Evolutionary conservation across 1,140 invertebrate genomes (phyloP).

Genomic region (Brachionus sp.): DNA sequence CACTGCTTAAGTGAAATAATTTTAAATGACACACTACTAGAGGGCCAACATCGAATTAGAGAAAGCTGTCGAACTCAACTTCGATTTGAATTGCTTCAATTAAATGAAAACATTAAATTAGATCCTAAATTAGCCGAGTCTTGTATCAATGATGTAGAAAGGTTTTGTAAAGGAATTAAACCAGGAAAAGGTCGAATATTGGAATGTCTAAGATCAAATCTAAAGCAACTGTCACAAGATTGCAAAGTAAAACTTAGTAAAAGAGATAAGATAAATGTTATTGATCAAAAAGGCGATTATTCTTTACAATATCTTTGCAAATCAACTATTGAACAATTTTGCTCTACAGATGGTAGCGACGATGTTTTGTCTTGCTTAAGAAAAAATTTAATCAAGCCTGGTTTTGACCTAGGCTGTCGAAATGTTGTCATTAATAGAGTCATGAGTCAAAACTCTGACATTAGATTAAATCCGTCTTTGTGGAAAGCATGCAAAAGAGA

Average conservation of each 20-base stretch:
- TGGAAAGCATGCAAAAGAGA: conserved; percentile 73
- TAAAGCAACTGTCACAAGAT: conserved; percentile 62
- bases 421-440: conserved; percentile 79
- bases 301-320: conserved; percentile 75
- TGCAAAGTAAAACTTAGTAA: conserved; percentile 71
- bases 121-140: conserved; percentile 74
- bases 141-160: conserved; percentile 73
- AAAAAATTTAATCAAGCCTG: conserved; percentile 72
- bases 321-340: conserved; percentile 68
- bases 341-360: conserved; percentile 50
- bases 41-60: conserved; percentile 69
- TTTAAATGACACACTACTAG: conserved; percentile 17
- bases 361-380: conserved; percentile 62
- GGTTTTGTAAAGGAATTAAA: conserved; percentile 69
- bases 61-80: conserved; percentile 83
- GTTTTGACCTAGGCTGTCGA: conserved; percentile 80
- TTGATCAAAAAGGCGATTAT: conserved; percentile 79
- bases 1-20: conserved; percentile 45
- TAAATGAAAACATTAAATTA: conserved; percentile 71
- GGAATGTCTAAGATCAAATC: conserved; percentile 9
- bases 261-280: conserved; percentile 76
- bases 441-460: conserved; percentile 83
- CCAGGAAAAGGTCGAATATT: conserved; percentile 65
- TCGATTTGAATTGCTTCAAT: conserved; percentile 63
- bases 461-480: conserved; percentile 81